Percentiles rank a stretch among this genome's conserved stretches.
phyloP scores from a whole-genome alignment of 2,113 vertebrate species.

The Tragelaphus buxtoni region DNA sequence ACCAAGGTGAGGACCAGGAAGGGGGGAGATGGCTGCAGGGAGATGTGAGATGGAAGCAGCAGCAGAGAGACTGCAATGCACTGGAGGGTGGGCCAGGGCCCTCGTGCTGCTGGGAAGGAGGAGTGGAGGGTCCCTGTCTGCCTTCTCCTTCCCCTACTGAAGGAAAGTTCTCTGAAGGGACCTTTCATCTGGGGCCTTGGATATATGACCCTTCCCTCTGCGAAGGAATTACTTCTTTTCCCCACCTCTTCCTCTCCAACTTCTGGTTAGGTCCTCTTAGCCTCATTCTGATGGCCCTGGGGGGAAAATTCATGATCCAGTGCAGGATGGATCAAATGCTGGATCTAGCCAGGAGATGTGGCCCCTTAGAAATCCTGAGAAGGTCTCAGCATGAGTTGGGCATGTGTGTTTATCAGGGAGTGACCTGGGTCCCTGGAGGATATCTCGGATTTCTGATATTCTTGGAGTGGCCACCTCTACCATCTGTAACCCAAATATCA shows the following conservation, averaged over 20 bases:
- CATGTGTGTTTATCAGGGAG: not conserved
- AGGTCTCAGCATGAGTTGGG: not conserved
- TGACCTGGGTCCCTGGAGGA: not conserved
- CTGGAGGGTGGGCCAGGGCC: not conserved
- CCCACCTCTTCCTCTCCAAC: not conserved
- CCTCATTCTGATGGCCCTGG: not conserved
- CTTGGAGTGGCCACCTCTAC: not conserved
- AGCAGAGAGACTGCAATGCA: not conserved
- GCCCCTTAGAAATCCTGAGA: not conserved
- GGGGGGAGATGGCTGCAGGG: not conserved
- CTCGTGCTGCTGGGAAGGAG: not conserved
- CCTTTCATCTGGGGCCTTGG: not conserved
- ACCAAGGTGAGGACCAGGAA: constrained; percentile 86
- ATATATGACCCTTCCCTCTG: not conserved
- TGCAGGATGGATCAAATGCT: not conserved
- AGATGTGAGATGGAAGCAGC: not conserved
- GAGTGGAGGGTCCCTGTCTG: not conserved
- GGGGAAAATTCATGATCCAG: not conserved
- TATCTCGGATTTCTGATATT: not conserved
- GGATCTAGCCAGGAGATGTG: not conserved
- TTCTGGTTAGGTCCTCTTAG: not conserved
- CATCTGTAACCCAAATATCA: not conserved
- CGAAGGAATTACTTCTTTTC: not conserved
- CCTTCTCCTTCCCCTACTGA: not conserved
- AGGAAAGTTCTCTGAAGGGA: not conserved